phyloP scores from a whole-genome alignment of 2,113 vertebrate species.

The Anolis carolinensis region DNA sequence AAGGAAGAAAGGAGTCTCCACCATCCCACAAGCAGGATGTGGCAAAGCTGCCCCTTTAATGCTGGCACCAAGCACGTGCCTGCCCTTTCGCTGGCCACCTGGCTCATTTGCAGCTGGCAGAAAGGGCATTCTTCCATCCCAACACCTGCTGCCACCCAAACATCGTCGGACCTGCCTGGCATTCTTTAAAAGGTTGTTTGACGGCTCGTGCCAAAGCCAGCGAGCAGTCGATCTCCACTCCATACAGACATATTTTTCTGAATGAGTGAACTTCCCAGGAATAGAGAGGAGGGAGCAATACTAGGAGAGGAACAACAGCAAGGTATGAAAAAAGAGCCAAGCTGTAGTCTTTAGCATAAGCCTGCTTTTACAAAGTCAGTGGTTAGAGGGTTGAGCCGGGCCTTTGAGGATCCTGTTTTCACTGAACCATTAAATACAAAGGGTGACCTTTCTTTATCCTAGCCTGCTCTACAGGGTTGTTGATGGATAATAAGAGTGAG shows the following conservation, averaged over 20 bases:
- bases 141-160: not conserved
- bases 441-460: not conserved
- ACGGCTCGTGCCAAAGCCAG: not conserved
- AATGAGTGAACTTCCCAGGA: not conserved
- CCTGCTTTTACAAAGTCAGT: too few relatives aligned
- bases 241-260: not conserved
- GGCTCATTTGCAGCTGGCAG: not conserved
- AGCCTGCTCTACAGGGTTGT: not conserved
- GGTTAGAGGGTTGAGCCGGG: too few relatives aligned
- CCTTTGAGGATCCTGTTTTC: too few relatives aligned
- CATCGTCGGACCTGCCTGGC: not conserved
- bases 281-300: too few relatives aligned
- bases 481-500: not conserved
- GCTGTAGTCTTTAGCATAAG: not conserved
- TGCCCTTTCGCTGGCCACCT: slow-evolving; percentile 8
- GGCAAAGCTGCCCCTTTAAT: not conserved
- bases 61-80: not conserved
- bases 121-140: not conserved
- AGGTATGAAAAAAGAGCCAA: not conserved
- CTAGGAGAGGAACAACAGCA: not conserved
- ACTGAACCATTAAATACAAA: too few relatives aligned
- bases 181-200: not conserved
- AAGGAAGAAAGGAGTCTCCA: not conserved
- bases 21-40: not conserved
- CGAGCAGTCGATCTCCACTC: not conserved